Evolutionary conservation across 2,888 invertebrate genomes (phyloP), one percentile per base, ranked within the genome.

Genomic region (Drosophila siamana): DNA sequence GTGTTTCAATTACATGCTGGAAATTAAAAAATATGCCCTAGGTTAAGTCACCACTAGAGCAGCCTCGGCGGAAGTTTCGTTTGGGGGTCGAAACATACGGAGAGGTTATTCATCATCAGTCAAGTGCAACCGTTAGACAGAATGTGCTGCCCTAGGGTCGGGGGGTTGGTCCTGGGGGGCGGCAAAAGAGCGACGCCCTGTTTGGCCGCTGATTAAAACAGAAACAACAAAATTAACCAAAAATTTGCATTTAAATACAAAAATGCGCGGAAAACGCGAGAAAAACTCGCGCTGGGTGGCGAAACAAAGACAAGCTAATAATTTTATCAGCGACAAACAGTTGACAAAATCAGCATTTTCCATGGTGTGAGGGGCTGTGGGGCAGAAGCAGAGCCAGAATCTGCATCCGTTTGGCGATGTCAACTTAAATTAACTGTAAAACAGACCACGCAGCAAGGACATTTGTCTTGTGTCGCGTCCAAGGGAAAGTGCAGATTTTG

Each of bases 231-330:
- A 89, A 90, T 90, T 90, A 89, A 88, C 57, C 73, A 70, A 85
- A 90, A 90, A 90, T 90, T 90, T 89, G 89, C 90, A 90, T 90
- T 88, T 90, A 81, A 91, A 90, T 91, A 78, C 77, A 80, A 86
- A 90, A 79, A 80, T 65, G 69, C 68, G 59, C 43, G 46, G 28
- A 51, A 59, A 64, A 52, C 40, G 44, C 61, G 55, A 67, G 33
- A 55, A 63, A 72, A 54, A 50, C 16, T 52, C 43, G 41, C 36
- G 40, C 59, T 56, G 64, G 28, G 67, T n/a, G 38, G 55, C 44
- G 56, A 77, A 77, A 76, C 70, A 80, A 78, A 77, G 63, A 70
- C 65, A 76, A 76, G 89, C 88, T 90, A 90, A 90, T 90, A 90
- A 90, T 90, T 90, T 90, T 90, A 90, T 90, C 90, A 89, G 86